Evolutionary conservation across 2,113 vertebrate genomes (phyloP), one percentile per base, ranked within the genome.

Genomic region (Xenopus borealis): DNA sequence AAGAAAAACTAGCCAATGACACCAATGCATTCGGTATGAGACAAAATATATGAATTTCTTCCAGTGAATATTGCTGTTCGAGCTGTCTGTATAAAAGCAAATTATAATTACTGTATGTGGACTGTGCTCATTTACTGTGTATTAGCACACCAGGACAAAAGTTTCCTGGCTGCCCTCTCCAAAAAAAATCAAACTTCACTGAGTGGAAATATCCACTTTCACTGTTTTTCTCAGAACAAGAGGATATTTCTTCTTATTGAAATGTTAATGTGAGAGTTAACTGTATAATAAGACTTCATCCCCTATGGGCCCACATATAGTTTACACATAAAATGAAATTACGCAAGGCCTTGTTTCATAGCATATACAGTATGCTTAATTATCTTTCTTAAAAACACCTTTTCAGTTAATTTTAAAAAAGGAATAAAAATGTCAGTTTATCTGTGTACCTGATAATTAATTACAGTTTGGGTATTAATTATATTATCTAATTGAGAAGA

Each of bases 261-360:
- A 88, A 88, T 87, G 88, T 83, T 88, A 88, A 91, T 88, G 66
- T 66, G 71, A 65, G 76, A 85, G 75, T 57, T 83, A 86, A 86
- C 83, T 82, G 76, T 79, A 80, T 88, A 88, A 88, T 85, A 85
- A 85, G 82, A 79, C 78, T 59, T 47, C 75, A 88, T 86, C 82
- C 84, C 86, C 88, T 89, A 88, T 88, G 88, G 88, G 87, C 81
- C 80, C 83, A 81, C 82, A 69, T 84, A 85, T 82, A 88, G 91
- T 91, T 90, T 91, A 90, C 85, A 91, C 86, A 88, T 88, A 89
- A 91, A 90, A 91, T 90, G 88, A 90, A 90, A 88, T 80, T 83
- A 82, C 82, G 83, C 79, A 67, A 79, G 87, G 85, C 83, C 86
- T 87, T 87, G 81, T 88, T 88, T 86, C 85, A 76, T 81, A 81